phyloP scores from a whole-genome alignment of 2,113 vertebrate species.

The Petromus typicus region DNA sequence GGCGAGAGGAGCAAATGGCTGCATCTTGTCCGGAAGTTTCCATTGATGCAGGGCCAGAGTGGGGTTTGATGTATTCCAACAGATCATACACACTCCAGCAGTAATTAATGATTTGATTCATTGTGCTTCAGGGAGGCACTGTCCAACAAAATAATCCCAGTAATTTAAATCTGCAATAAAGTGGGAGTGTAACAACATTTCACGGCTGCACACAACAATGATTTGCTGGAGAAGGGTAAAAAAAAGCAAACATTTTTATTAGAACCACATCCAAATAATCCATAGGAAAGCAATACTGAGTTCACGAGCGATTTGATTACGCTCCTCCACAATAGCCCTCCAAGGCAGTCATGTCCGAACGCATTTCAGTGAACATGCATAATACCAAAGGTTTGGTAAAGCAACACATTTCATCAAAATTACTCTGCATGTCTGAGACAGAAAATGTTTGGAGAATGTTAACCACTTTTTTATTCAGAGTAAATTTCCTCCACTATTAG shows the following conservation, averaged over 20 bases:
- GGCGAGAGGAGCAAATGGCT: background rate
- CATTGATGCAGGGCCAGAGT: conserved; percentile 72
- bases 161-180: conserved; percentile 86
- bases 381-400: conserved; percentile 68
- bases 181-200: conserved; percentile 79
- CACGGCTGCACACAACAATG: conserved; percentile 73
- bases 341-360: conserved; percentile 75
- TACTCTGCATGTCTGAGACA: conserved; percentile 28
- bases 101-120: conserved; percentile 88
- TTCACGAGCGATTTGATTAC: conserved; percentile 82
- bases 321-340: conserved; percentile 68
- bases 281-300: conserved; percentile 79
- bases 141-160: conserved; percentile 84
- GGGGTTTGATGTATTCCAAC: conserved; percentile 83
- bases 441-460: conserved; percentile 72
- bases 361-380: conserved; percentile 69
- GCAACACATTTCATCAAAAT: conserved; percentile 72
- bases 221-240: conserved; percentile 73
- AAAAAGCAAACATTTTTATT: conserved; percentile 76
- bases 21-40: conserved; percentile 66
- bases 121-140: conserved; percentile 83
- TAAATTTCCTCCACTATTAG: background rate
- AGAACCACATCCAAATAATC: conserved; percentile 79
- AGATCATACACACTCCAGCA: conserved; percentile 73
- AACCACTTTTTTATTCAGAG: conserved; percentile 61